A percentile compares a stretch with the other conserved stretches of the same genome.
Conservation (phyloP, 2,888 invertebrate genomes). For the Labia minor region DNA sequence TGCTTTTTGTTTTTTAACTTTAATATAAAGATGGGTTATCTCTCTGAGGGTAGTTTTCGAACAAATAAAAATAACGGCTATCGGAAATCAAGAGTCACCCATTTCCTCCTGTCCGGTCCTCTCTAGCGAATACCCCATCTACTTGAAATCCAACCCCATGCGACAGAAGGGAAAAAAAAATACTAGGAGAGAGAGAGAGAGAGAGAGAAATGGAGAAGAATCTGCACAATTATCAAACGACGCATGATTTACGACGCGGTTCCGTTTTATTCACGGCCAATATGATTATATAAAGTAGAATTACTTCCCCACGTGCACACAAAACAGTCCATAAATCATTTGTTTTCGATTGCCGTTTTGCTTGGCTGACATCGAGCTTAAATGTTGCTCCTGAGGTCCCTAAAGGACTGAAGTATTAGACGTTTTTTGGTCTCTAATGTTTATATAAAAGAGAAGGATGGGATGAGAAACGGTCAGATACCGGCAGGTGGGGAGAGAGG, state of each 20-base stretch:
- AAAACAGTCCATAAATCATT: slow-evolving; percentile 3
- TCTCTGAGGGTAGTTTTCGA: slow-evolving; percentile 3
- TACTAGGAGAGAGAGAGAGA: neutral
- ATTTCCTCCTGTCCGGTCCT: neutral
- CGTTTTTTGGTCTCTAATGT: slow-evolving; percentile 2
- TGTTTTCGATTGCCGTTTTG: neutral
- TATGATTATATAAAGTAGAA: slow-evolving; percentile 13
- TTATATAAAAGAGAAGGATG: neutral
- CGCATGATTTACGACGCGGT: slow-evolving; percentile 2
- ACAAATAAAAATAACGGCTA: slow-evolving; percentile 8
- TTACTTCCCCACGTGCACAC: neutral
- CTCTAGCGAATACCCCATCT: too few species aligned
- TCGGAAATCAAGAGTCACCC: slow-evolving; percentile 9
- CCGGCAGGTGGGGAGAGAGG: neutral
- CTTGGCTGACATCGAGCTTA: neutral
- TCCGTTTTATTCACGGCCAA: slow-evolving; percentile 13
- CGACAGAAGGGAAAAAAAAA: neutral
- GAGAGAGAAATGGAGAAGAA: neutral
- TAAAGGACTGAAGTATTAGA: neutral
- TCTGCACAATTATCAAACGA: neutral
- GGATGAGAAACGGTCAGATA: neutral
- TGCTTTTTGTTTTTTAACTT: neutral
- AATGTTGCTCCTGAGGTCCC: neutral
- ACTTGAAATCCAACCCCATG: neutral
- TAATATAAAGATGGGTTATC: neutral